Evolutionary conservation across 1,140 invertebrate genomes (phyloP).

Genomic region (Steinernema khuongi): DNA sequence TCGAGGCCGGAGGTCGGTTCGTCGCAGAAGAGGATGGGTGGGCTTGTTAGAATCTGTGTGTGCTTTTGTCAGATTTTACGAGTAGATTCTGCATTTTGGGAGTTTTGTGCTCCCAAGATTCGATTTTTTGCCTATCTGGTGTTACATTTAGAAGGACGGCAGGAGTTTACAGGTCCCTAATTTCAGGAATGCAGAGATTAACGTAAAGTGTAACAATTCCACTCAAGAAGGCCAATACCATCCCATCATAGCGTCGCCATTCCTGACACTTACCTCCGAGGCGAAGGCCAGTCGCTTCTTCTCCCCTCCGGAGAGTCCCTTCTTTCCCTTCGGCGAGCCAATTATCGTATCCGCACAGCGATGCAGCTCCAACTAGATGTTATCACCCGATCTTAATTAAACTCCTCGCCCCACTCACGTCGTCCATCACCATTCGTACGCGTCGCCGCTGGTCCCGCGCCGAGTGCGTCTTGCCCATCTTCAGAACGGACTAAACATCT

Average conservation of each 20-base stretch:
- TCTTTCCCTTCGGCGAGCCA: slow-evolving; percentile 71
- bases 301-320: slow-evolving; percentile 90
- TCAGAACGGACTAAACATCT: slow-evolving; percentile 71
- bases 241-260: too few relatives aligned
- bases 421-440: slow-evolving; percentile 81
- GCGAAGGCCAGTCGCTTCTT: slow-evolving; percentile 89
- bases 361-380: slow-evolving; percentile 73
- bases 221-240: too few relatives aligned
- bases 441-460: slow-evolving; percentile 70
- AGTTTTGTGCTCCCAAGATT: too few relatives aligned
- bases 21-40: slow-evolving; percentile 87
- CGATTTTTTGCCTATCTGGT: too few relatives aligned
- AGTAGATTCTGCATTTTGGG: too few relatives aligned
- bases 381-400: slow-evolving; percentile 65
- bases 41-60: slow-evolving; percentile 84
- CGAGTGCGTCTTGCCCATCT: slow-evolving; percentile 75
- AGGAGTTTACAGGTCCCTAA: too few relatives aligned
- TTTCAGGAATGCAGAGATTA: too few relatives aligned
- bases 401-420: slow-evolving; percentile 64
- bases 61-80: too few relatives aligned
- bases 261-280: slow-evolving; percentile 70
- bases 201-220: too few relatives aligned
- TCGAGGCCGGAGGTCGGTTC: slow-evolving; percentile 88
- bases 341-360: slow-evolving; percentile 70
- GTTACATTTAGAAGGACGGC: too few relatives aligned